Conservation (phyloP, 2,113 vertebrate genomes). For the Coptodon bakossiorum region DNA sequence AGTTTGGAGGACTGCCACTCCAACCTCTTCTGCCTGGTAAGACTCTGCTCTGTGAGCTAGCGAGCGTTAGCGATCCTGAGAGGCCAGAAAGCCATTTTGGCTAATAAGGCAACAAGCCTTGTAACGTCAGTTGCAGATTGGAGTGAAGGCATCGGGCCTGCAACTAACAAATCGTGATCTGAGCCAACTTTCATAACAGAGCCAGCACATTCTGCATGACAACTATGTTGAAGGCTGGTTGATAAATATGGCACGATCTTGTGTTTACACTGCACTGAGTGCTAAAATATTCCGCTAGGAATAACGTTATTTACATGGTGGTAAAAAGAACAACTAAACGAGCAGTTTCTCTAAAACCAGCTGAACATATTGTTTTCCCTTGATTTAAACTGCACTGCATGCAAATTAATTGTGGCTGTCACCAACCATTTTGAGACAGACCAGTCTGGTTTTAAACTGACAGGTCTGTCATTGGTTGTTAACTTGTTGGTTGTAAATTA, state of each 20-base stretch:
- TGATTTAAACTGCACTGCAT: background rate
- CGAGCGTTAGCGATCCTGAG: slow-evolving; percentile 47
- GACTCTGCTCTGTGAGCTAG: slow-evolving; percentile 67
- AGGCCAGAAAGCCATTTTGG: slow-evolving; percentile 74
- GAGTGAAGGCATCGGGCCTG: slow-evolving; percentile 66
- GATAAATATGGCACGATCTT: background rate
- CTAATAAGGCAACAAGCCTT: slow-evolving; percentile 69
- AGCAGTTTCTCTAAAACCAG: background rate
- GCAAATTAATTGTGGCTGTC: background rate
- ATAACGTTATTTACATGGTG: background rate
- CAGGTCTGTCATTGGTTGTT: background rate
- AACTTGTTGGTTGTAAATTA: background rate
- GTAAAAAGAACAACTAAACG: slow-evolving; percentile 10
- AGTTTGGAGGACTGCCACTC: slow-evolving; percentile 99
- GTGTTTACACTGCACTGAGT: background rate
- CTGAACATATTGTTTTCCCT: background rate
- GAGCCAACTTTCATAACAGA: slow-evolving; percentile 37
- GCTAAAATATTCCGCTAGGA: background rate
- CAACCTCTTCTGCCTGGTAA: slow-evolving; percentile 99
- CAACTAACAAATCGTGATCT: slow-evolving; percentile 39
- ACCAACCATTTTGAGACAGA: background rate
- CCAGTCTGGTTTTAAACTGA: background rate
- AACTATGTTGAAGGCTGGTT: background rate
- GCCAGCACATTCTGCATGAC: background rate
- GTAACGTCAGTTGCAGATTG: slow-evolving; percentile 65